Base-by-base conservation (phyloP, 30 jellyfish, hydroid and myxozoan species). In the Cassiopea xamachana region DNA sequence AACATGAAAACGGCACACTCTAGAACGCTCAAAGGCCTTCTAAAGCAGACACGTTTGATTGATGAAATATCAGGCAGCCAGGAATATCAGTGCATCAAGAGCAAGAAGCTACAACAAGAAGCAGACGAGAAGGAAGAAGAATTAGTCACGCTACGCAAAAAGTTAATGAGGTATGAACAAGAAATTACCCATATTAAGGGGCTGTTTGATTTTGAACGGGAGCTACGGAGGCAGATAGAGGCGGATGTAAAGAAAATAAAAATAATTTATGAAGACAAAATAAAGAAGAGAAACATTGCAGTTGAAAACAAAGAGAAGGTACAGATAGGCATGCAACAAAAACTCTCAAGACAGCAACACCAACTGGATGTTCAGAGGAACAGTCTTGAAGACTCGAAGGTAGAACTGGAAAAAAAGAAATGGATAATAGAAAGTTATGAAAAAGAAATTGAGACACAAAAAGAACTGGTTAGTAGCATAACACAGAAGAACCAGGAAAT, bases 21-120 rank as follows among this genome's bases (percentile, higher is more conserved):
- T 1, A 67, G 48, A 60, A 60, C 64, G 14, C 59, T 80, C 7
- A 67, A 18, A 7, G 89, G 60, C 10, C 67, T 19, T 19, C n/a
- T 60, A 44, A 80, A 80, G 15, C 89, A 80, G 48, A 80, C 60
- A 43, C 60, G 60, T 43, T 60, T 80, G 5, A 80, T 80, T 64
- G 77, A 47, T 15, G 89, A 80, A 47, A 1, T 80, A 13, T 80
- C 89, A 17, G 89, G 89, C 16, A 80, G 80, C 79, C 80, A 80
- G 19, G 7, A 80, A 13, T 80, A 80, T 58, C 80, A 80, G 61
- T 80, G 27, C 27, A 47, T 1, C 44, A 45, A 58, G 60, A 46
- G 89, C 60, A 60, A 55, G 77, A 64, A 58, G 76, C 62, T 80
- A 1, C 78, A 80, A 80, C 18, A 49, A 10, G 89, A 58, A 46